phyloP scores from a whole-genome alignment of 2,113 vertebrate genomes.

The Puma concolor region DNA sequence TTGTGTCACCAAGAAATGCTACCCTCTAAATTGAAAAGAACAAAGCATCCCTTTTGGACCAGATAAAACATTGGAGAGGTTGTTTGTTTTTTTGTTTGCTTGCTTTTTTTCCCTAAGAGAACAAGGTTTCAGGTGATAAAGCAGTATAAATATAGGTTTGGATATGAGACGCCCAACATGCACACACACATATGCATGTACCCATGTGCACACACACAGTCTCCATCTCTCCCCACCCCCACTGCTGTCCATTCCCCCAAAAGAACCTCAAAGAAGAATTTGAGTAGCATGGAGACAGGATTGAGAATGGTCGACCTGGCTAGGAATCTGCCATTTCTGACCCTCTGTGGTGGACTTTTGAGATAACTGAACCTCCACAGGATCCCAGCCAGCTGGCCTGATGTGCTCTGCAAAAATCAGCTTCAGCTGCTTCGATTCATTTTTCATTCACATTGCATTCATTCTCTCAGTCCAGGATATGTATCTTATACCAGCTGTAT shows the following conservation, averaged over 20 bases:
- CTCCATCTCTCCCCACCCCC: not conserved
- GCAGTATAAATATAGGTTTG: not conserved
- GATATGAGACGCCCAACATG: not conserved
- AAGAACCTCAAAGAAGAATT: not conserved
- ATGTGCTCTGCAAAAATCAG: not conserved
- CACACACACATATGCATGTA: not conserved
- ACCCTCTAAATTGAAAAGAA: conserved; percentile 1
- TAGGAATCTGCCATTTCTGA: not conserved
- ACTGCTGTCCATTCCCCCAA: not conserved
- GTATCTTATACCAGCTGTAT: not conserved
- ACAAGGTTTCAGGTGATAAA: not conserved
- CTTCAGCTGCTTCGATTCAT: too few relatives aligned
- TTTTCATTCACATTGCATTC: not conserved
- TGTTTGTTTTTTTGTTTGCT: not conserved
- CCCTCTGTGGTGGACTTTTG: not conserved
- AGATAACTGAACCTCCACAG: not conserved
- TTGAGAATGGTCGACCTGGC: not conserved
- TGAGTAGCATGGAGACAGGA: not conserved
- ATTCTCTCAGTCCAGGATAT: not conserved
- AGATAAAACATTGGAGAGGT: not conserved
- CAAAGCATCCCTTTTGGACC: not conserved
- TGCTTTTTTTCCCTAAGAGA: not conserved
- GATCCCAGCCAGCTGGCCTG: not conserved
- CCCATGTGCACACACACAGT: not conserved
- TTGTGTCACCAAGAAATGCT: not conserved